Evolutionary conservation across 2,797 vertebrate species (phyloP), one percentile per base, ranked within the genome.

Genomic region (Acanthurus lineatus): DNA sequence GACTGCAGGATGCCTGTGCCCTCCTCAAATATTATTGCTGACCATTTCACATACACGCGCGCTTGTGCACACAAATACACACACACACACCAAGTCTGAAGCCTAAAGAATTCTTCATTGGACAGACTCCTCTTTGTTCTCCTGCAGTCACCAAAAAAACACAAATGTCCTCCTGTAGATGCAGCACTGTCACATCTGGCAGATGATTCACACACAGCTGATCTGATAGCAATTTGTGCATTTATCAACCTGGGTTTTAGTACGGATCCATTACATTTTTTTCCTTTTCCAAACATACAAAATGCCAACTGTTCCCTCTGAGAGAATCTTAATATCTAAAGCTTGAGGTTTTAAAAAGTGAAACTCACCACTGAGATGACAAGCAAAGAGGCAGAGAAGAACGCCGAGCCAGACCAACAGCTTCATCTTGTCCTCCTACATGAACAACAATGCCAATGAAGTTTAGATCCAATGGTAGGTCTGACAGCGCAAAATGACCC

Each of bases 401-500:
- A 86, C 66, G 54, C 87, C 48, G 53, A 93, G 45, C 71, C 83
- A 80, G 16, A 94, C 17, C 83, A 89, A 19, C 75, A 79, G 73
- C 92, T 95, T 95, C 95, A 95, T 96, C 64, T 72, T 88, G 11
- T 14, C 65, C 47, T 86, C 56, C 77, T 83, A 4, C 57, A 65
- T 2, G 0, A 59, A 81, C 15, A 58, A 35, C 63, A 52, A 59
- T 4, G 1, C 2, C 6, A 5, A 35, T 12, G 2, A 35, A 0
- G 35, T 42, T 53, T 66, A 25, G 40, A 45, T 15, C 10, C 28
- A 75, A 0, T 4, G 5, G 15, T 35, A 9, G 14, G 40, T 14
- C 40, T 3, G 19, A 42, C 2, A 58, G 7, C 2, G 1, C 16
- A 54, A 3, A 42, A 45, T 14, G 5, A 19, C 14, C 2, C 2